Percentiles rank a stretch among this genome's conserved stretches.
Conservation (phyloP, 2,888 invertebrate genomes). For the Entomobrya multifasciata region DNA sequence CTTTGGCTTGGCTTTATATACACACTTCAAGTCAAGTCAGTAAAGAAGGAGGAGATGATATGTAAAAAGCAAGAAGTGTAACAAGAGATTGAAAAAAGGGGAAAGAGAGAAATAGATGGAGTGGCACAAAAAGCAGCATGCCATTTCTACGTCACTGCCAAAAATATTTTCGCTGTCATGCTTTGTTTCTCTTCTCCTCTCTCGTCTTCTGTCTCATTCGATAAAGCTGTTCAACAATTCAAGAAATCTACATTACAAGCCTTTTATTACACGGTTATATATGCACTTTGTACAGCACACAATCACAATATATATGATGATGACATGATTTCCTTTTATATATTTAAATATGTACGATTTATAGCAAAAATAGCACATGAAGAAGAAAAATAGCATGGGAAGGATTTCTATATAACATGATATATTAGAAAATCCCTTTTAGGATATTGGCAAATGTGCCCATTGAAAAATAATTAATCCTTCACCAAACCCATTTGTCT, state of each 20-base stretch:
- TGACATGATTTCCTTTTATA: too few species aligned
- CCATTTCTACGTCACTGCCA: constrained; percentile 58
- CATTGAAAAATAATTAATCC: constrained; percentile 22
- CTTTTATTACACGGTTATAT: not conserved
- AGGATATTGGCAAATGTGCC: not conserved
- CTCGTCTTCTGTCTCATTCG: not conserved
- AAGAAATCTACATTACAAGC: constrained; percentile 26
- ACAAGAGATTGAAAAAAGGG: not conserved
- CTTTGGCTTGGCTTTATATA: not conserved
- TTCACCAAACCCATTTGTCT: not conserved
- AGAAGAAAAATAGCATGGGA: too few species aligned
- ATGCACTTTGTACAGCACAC: not conserved
- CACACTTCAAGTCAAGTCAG: too few species aligned
- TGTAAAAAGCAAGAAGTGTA: too few species aligned
- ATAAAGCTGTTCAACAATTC: constrained; percentile 39
- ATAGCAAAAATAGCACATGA: too few species aligned
- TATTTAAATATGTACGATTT: too few species aligned
- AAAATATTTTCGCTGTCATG: constrained; percentile 57
- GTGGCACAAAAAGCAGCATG: constrained; percentile 36
- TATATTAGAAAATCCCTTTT: too few species aligned
- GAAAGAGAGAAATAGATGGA: not conserved
- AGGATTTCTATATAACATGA: too few species aligned
- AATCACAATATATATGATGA: too few species aligned
- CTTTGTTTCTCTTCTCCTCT: constrained; percentile 47
- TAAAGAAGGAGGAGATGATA: not conserved